Conservation (phyloP, 2,113 vertebrate species). For the Ochotona princeps region DNA sequence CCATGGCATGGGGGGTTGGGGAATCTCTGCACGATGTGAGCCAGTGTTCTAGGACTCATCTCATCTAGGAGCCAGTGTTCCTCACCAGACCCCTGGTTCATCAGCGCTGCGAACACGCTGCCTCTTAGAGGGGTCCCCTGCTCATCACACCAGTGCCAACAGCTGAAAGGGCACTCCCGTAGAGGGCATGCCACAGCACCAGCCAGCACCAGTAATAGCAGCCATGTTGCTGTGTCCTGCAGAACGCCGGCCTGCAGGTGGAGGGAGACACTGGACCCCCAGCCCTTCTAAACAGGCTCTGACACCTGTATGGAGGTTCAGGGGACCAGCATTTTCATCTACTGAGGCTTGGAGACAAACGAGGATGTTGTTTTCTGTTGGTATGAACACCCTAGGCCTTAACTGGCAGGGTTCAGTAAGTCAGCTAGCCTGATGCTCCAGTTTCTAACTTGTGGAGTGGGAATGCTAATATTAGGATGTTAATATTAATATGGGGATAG, state of each 20-base stretch:
- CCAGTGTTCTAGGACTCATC: too few species aligned
- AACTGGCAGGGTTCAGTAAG: not conserved
- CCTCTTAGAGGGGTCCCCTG: not conserved
- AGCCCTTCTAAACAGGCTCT: not conserved
- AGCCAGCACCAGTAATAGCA: accelerated
- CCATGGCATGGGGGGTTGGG: not conserved
- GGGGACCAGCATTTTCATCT: not conserved
- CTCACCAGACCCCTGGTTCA: not conserved
- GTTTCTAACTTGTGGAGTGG: not conserved
- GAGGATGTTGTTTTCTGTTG: not conserved
- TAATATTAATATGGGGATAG: not conserved
- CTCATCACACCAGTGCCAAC: not conserved
- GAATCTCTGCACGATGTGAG: too few species aligned
- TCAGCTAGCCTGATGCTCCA: not conserved
- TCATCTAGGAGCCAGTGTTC: too few species aligned
- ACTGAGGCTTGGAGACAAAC: not conserved
- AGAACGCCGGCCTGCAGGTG: not conserved
- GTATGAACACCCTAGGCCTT: not conserved
- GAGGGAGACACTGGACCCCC: not conserved
- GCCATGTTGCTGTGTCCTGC: not conserved
- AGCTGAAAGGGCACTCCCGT: not conserved
- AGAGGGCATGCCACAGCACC: accelerated
- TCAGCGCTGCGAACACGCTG: too few species aligned
- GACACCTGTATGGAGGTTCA: accelerated
- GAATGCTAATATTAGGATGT: not conserved